Conservation (phyloP, 2,888 invertebrate species). For the Lithodes maja region DNA sequence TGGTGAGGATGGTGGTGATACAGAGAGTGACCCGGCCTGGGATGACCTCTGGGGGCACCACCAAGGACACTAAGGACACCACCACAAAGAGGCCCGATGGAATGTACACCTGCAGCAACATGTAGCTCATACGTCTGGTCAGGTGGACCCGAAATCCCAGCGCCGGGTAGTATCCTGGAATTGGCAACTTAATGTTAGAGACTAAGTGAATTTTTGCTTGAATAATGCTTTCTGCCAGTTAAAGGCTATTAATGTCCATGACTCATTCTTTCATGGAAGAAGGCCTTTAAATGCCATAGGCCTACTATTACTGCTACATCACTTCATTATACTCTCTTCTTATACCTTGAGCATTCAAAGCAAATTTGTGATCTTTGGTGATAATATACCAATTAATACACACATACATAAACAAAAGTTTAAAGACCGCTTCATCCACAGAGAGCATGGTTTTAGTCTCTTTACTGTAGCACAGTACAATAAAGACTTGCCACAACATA, state of each 20-base stretch:
- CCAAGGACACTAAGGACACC: constrained; percentile 82
- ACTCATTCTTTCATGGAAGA: too few relatives aligned
- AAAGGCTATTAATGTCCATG: too few relatives aligned
- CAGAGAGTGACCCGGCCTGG: constrained; percentile 81
- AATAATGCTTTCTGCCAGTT: too few relatives aligned
- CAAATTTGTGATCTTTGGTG: too few relatives aligned
- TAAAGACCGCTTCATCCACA: too few relatives aligned
- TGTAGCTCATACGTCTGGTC: constrained; percentile 80
- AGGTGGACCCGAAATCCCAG: constrained; percentile 77
- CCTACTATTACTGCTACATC: background rate
- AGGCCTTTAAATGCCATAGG: background rate
- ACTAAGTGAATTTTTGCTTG: background rate
- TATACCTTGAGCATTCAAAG: too few relatives aligned
- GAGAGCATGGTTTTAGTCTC: too few relatives aligned
- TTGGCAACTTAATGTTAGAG: background rate
- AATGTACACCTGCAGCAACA: constrained; percentile 79
- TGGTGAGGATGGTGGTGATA: constrained; percentile 80
- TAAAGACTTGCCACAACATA: too few relatives aligned
- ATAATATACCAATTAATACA: too few relatives aligned
- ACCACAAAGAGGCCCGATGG: constrained; percentile 81
- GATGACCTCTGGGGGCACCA: constrained; percentile 81
- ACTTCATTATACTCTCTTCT: too few relatives aligned
- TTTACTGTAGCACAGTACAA: too few relatives aligned
- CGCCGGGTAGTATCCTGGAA: constrained; percentile 72
- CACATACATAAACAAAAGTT: too few relatives aligned